phyloP scores from a whole-genome alignment of 2,888 invertebrate genomes.

The Diarsia mendica region DNA sequence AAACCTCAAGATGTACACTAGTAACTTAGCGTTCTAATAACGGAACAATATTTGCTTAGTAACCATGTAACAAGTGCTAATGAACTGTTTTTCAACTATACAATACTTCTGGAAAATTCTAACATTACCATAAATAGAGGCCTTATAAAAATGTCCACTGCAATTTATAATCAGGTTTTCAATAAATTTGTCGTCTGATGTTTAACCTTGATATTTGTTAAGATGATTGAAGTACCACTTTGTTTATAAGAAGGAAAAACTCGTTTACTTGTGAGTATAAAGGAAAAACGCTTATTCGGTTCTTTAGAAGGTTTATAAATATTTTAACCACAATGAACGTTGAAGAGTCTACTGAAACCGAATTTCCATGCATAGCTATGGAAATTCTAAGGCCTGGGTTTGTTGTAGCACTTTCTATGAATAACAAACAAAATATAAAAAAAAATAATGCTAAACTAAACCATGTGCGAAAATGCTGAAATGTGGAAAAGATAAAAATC shows the following conservation, averaged over 20 bases:
- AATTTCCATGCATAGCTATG: background rate
- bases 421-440: background rate
- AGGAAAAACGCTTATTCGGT: conserved; percentile 2
- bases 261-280: conserved; percentile 15
- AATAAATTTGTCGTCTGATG: conserved; percentile 54
- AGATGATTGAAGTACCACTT: conserved; percentile 50
- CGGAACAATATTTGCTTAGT: conserved; percentile 17
- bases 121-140: conserved; percentile 57
- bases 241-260: conserved; percentile 31
- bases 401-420: background rate
- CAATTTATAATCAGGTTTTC: conserved; percentile 61
- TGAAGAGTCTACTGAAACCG: background rate
- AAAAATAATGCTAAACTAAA: conserved; percentile 20
- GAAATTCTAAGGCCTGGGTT: background rate
- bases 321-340: conserved; percentile 7
- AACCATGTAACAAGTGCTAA: conserved; percentile 20
- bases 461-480: conserved; percentile 6
- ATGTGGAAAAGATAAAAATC: conserved; percentile 39
- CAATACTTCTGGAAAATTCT: conserved; percentile 49
- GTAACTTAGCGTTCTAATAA: conserved; percentile 7
- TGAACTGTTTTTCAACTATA: conserved; percentile 12
- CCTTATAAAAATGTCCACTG: conserved; percentile 55
- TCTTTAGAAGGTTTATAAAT: background rate
- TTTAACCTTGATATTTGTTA: conserved; percentile 65
- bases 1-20: background rate